Conservation (phyloP, 2,797 vertebrate genomes). For the Centropyge bicolor region DNA sequence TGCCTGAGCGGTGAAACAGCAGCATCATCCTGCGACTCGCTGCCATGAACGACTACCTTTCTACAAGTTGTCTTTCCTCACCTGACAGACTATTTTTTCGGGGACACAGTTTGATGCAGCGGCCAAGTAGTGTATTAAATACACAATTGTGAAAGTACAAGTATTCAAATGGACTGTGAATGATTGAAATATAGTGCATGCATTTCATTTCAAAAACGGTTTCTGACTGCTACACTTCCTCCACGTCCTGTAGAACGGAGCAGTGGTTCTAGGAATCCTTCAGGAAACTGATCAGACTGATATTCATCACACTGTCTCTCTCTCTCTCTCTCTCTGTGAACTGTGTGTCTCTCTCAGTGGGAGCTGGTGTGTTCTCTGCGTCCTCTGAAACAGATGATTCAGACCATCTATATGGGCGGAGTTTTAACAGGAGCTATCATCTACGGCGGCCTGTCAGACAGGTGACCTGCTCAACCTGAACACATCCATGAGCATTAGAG, state of each 20-base stretch:
- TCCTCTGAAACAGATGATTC: slow-evolving; percentile 87
- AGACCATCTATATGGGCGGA: slow-evolving; percentile 87
- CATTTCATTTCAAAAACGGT: no score
- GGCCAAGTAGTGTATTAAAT: neutral
- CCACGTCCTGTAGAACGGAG: no score
- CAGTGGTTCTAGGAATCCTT: neutral
- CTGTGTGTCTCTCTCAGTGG: slow-evolving; percentile 73
- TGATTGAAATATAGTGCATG: no score
- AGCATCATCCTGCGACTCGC: no score
- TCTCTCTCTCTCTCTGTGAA: neutral
- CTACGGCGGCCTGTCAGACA: slow-evolving; percentile 84
- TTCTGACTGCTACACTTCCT: no score
- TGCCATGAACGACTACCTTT: neutral
- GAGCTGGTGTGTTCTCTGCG: slow-evolving; percentile 82
- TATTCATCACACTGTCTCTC: neutral
- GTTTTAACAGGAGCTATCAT: slow-evolving; percentile 84
- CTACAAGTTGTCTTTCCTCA: neutral
- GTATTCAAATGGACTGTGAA: no score
- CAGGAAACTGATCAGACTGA: no score
- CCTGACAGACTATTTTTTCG: no score
- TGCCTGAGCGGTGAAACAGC: no score
- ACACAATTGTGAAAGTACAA: no score
- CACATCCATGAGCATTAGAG: neutral
- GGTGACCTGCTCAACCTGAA: slow-evolving; percentile 56
- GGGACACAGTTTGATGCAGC: neutral